Conservation (phyloP, 2,113 vertebrate genomes). For the Cichladusa arquata region DNA sequence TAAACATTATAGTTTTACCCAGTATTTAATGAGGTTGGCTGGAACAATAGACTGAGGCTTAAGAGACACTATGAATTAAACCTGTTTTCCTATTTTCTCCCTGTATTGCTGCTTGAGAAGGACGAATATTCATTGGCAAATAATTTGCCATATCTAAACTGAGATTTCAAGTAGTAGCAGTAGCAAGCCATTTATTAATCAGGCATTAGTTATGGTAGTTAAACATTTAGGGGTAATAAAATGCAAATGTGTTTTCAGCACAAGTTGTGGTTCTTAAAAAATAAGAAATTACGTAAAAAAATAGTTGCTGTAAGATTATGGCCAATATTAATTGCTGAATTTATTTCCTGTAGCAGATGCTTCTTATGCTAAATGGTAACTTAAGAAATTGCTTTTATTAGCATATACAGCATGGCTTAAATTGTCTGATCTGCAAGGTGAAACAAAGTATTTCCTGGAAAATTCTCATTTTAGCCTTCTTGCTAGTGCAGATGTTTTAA, state of each 20-base stretch:
- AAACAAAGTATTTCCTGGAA: background rate
- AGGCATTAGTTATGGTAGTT: slow-evolving; percentile 70
- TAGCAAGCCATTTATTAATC: slow-evolving; percentile 62
- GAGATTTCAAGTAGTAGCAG: slow-evolving; percentile 32
- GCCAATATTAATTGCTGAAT: slow-evolving; percentile 79
- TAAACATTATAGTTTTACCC: background rate
- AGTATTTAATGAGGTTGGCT: background rate
- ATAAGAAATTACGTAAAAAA: slow-evolving; percentile 65
- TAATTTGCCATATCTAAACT: background rate
- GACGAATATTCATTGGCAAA: background rate
- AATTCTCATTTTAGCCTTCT: background rate
- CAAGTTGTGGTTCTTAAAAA: slow-evolving; percentile 59
- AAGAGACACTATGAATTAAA: background rate
- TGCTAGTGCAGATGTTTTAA: background rate
- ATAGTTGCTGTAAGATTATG: slow-evolving; percentile 59
- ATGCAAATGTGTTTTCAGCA: slow-evolving; percentile 69
- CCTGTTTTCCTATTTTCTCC: background rate
- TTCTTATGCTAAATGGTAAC: slow-evolving; percentile 70
- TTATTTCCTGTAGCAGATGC: slow-evolving; percentile 76
- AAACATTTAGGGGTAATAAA: slow-evolving; percentile 73
- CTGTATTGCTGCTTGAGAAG: background rate
- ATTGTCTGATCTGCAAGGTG: background rate
- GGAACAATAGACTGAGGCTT: background rate
- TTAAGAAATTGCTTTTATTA: slow-evolving; percentile 71
- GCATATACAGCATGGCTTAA: background rate